Evolutionary conservation across 2,888 invertebrate genomes (phyloP).

Genomic region (Lasius platythorax): DNA sequence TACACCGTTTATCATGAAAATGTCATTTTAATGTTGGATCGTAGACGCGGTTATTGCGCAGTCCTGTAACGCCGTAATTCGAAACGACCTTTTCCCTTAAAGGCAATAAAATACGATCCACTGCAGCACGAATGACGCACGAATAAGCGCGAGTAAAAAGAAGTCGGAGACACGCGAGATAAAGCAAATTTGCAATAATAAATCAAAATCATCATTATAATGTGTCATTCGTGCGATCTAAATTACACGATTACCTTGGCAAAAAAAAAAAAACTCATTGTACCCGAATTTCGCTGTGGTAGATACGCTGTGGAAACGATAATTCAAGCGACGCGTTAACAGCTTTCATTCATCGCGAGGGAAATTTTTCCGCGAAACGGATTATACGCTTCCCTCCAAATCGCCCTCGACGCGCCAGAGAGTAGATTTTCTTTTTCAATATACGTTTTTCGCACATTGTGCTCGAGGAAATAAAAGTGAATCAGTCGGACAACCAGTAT

Average conservation of each 20-base stretch:
- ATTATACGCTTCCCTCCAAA: background rate
- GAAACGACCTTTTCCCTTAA: background rate
- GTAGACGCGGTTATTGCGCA: conserved; percentile 1
- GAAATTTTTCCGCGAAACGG: conserved; percentile 3
- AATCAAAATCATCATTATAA: background rate
- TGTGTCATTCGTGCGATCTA: background rate
- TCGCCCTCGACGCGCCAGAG: conserved; percentile 4
- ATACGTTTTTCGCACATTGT: conserved; percentile 28
- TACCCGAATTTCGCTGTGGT: background rate
- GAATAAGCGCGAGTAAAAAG: background rate
- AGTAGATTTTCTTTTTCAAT: conserved; percentile 34
- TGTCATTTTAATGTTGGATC: conserved; percentile 15
- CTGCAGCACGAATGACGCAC: background rate
- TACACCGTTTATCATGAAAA: background rate
- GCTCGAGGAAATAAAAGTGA: conserved; percentile 19
- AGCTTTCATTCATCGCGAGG: background rate
- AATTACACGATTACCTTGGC: background rate
- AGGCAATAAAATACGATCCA: conserved; percentile 13
- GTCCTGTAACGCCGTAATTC: background rate
- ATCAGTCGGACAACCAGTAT: conserved; percentile 26
- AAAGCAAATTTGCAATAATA: background rate
- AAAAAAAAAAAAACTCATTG: background rate
- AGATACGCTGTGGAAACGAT: background rate
- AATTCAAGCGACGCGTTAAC: conserved; percentile 17
- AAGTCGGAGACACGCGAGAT: background rate